Conservation (phyloP, 2,797 vertebrate genomes). For the Nannoperca obscura region DNA sequence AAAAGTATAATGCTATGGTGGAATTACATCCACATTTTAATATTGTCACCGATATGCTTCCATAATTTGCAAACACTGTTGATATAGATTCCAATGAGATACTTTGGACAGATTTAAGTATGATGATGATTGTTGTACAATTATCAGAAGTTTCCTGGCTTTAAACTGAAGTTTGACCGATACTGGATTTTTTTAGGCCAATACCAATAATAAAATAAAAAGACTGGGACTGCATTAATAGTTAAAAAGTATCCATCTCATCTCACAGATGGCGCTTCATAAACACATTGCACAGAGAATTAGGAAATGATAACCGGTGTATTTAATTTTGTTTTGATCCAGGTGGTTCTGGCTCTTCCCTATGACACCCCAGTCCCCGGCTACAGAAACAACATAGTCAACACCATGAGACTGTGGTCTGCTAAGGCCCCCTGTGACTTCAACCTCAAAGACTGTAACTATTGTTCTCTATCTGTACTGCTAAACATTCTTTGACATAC, state of each 20-base stretch:
- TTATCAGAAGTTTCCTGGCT: neutral
- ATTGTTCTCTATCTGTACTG: neutral
- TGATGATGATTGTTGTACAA: neutral
- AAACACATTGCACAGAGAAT: neutral
- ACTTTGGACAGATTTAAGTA: neutral
- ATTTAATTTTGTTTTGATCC: neutral
- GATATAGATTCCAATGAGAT: neutral
- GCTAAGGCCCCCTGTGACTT: conserved; percentile 94
- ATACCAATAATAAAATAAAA: neutral
- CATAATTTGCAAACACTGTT: neutral
- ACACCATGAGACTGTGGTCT: conserved; percentile 96
- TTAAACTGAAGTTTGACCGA: neutral
- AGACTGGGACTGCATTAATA: too few species aligned
- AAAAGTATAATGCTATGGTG: too few species aligned
- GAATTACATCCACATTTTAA: too few species aligned
- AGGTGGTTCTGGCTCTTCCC: conserved; percentile 92
- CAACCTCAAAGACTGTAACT: conserved; percentile 94
- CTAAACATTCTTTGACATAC: neutral
- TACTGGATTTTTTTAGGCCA: neutral
- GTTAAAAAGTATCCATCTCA: neutral
- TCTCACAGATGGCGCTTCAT: neutral
- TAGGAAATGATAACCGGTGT: neutral
- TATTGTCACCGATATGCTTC: too few species aligned
- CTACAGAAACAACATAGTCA: conserved; percentile 93
- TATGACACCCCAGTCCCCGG: conserved; percentile 94